Evolutionary conservation across 2,888 invertebrate genomes (phyloP).

Genomic region (Adineta ricciae): DNA sequence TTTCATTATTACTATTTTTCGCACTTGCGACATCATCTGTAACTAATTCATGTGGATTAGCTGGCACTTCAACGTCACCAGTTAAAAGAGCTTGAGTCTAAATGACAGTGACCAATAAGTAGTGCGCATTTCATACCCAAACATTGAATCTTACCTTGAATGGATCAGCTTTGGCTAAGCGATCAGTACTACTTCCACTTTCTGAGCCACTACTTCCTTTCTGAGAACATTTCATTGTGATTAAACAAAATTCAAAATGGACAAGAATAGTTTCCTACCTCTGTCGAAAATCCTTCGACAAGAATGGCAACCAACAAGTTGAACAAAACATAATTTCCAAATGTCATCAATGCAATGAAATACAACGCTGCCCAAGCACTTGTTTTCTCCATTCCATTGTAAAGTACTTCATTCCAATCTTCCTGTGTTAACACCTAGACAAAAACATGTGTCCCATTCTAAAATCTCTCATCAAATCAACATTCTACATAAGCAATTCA

Average conservation of each 20-base stretch:
- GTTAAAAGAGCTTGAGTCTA: neutral
- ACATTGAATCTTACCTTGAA: neutral
- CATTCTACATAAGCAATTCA: neutral
- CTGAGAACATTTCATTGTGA: neutral
- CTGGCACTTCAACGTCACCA: neutral
- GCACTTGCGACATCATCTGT: neutral
- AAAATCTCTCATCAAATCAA: neutral
- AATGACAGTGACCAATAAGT: too few species aligned
- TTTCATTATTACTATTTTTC: neutral
- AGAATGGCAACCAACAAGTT: constrained; percentile 99
- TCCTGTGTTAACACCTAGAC: constrained; percentile 91
- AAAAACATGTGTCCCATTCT: neutral
- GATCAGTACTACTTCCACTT: constrained; percentile 22
- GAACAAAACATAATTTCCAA: constrained; percentile 96
- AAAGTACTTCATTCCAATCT: constrained; percentile 99
- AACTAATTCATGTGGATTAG: constrained; percentile 9
- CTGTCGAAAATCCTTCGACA: constrained; percentile 97
- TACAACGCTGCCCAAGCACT: constrained; percentile 96
- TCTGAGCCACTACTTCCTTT: constrained; percentile 23
- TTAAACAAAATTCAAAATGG: constrained; percentile 48
- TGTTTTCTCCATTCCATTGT: constrained; percentile 91
- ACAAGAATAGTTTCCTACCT: constrained; percentile 47
- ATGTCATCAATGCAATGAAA: constrained; percentile 92
- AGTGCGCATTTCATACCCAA: too few species aligned
- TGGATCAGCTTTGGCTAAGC: constrained; percentile 18